Evolutionary conservation across 64 coral and sea anemone species (phyloP).

Genomic region (Pocillopora damicornis): DNA sequence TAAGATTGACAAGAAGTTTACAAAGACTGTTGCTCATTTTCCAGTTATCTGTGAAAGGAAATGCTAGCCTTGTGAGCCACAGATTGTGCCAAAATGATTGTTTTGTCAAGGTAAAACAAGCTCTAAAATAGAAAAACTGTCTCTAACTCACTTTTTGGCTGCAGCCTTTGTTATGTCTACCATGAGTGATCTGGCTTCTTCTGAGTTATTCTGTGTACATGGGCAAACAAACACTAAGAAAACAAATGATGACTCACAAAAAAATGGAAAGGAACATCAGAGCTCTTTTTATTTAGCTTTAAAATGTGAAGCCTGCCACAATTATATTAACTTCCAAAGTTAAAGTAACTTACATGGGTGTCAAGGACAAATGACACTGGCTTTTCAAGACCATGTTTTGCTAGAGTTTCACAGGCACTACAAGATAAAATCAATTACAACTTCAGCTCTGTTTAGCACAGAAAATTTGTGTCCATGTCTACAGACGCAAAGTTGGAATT

Average conservation of each 20-base stretch:
- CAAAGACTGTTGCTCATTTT: too few relatives aligned
- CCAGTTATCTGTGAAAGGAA: too few relatives aligned
- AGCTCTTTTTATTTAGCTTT: too few relatives aligned
- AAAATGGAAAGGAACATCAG: too few relatives aligned
- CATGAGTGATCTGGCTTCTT: conserved; percentile 61
- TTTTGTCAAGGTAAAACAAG: not conserved
- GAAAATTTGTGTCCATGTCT: not conserved
- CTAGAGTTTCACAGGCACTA: conserved; percentile 71
- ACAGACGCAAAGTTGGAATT: too few relatives aligned
- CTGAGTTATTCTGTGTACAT: conserved; percentile 44
- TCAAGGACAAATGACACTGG: conserved; percentile 86
- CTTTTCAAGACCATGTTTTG: conserved; percentile 79
- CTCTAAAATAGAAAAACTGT: not conserved
- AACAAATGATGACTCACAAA: too few relatives aligned
- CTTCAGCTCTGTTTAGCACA: not conserved
- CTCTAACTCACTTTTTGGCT: conserved; percentile 50
- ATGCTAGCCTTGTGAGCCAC: too few relatives aligned
- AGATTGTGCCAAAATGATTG: too few relatives aligned
- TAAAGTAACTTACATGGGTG: conserved; percentile 50
- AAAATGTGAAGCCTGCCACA: too few relatives aligned
- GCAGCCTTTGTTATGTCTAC: conserved; percentile 43
- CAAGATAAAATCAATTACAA: not conserved
- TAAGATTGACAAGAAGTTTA: too few relatives aligned
- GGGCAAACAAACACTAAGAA: not conserved
- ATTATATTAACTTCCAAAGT: too few relatives aligned